Base-by-base conservation (phyloP, 2,113 vertebrate genomes). In the Rhabdomys dilectus region DNA sequence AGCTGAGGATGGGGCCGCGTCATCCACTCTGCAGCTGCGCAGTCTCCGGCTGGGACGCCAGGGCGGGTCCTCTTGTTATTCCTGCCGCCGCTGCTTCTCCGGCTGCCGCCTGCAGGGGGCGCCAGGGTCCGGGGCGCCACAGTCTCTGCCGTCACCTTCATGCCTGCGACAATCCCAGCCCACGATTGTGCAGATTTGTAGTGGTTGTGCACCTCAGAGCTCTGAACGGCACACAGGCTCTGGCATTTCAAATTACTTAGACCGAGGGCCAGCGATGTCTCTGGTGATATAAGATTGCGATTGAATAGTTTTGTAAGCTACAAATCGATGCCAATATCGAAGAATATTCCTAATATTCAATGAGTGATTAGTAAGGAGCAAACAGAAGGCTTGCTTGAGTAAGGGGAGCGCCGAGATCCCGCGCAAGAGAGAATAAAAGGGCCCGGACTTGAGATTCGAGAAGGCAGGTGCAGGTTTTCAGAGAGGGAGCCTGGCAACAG, bases 1-100 rank as follows among this genome's bases (percentile, higher is more conserved):
- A 68, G 84, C 99, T 92, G 10, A 34, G 66, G 53, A 26, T 16
- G 82, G 24, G 10, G 64, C 29, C 3, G 10, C 36, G 72, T 64
- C 45, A 2, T 7, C 15, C 42, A 15, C 34, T 26, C 53, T 26
- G 53, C 88, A 16, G 70, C 88, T 36, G 80, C 70, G 87, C 87
- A 73, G 11, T 81, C 13, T 39, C 3, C 12, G 19, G 73, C 39
- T 45, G 66, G 51, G 34, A 29, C 6, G 6, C 48, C 39, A 5
- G n/a, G 39, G 82, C 34, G 21, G 39, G 31, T 39, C 66, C 68
- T 45, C 34, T 21, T 8, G 77, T 26, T 17, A 8, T 68, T 31
- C 10, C 42, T 11, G 6, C 99, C 84, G 99, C 99, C 7, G 36
- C 80, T 73, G 93, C 85, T 0, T 68, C 39, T 85, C 70, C 45